Evolutionary conservation across 2,888 invertebrate genomes (phyloP).

Genomic region (Meiosimyza decipiens): DNA sequence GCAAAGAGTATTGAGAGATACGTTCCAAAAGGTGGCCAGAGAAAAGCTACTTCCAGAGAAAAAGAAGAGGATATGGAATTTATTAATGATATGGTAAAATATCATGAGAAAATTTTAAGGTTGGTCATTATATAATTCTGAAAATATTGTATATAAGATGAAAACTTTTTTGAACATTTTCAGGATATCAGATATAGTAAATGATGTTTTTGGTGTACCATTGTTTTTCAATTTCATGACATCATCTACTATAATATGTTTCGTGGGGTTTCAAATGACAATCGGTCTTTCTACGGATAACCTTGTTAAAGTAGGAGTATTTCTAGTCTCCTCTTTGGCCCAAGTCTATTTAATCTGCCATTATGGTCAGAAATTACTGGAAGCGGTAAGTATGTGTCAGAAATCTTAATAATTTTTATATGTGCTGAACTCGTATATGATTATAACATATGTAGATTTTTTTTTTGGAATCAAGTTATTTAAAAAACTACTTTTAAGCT

Average conservation of each 20-base stretch:
- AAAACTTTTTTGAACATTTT: neutral
- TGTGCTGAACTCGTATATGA: too few relatives aligned
- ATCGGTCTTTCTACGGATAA: constrained; percentile 49
- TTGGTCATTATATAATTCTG: constrained; percentile 23
- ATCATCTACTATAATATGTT: constrained; percentile 51
- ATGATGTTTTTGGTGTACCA: constrained; percentile 48
- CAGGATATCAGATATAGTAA: constrained; percentile 44
- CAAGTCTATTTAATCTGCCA: constrained; percentile 59
- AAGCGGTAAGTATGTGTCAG: constrained; percentile 49
- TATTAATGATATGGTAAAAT: constrained; percentile 38
- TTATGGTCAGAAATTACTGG: constrained; percentile 54
- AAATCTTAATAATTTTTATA: too few relatives aligned
- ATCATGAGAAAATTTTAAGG: constrained; percentile 47
- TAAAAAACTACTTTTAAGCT: too few relatives aligned
- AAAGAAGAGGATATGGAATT: constrained; percentile 39
- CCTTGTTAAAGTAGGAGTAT: constrained; percentile 54
- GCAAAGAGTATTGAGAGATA: constrained; percentile 44
- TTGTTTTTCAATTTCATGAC: constrained; percentile 49
- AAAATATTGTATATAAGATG: neutral
- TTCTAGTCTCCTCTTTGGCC: constrained; percentile 52
- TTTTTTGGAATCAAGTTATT: too few relatives aligned
- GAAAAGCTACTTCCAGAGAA: neutral
- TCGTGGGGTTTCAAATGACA: constrained; percentile 58
- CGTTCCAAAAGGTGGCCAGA: constrained; percentile 28
- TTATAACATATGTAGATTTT: too few relatives aligned